Percentiles rank a stretch among this genome's conserved stretches.
These are phyloP conservation scores for Acipenser transmontanus DNA, from an alignment of 2,797 vertebrate genomes.

Conservation along the genomic window DNA sequence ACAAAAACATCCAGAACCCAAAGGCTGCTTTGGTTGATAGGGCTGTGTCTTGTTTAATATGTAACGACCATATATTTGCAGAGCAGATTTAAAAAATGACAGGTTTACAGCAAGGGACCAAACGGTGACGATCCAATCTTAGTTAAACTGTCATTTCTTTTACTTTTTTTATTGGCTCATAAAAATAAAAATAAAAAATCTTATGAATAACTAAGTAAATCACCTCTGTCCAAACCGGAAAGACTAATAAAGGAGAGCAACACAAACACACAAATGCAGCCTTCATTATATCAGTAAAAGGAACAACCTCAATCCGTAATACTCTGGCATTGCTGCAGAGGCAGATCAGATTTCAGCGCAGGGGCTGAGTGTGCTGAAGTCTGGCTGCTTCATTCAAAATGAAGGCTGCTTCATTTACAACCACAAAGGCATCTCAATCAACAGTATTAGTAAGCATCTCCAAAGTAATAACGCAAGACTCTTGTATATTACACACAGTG, in stretches of 20 bases:
- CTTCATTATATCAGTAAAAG: constrained; percentile 11
- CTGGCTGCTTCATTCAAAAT: no score
- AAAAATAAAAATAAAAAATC: background rate
- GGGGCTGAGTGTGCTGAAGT: background rate
- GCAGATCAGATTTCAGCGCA: background rate
- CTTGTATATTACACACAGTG: background rate
- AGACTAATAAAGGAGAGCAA: background rate
- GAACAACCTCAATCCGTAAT: constrained; percentile 6
- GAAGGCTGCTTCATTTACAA: background rate
- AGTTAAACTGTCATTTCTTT: background rate
- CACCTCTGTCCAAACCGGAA: background rate
- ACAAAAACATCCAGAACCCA: no score
- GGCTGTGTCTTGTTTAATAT: no score
- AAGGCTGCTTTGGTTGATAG: no score
- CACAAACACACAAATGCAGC: constrained; percentile 8
- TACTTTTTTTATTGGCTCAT: background rate
- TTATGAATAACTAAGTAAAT: no score
- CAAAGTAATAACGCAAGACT: constrained; percentile 3
- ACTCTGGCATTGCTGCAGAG: background rate
- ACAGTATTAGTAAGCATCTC: constrained; percentile 1
- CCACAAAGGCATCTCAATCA: background rate
- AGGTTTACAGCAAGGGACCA: no score
- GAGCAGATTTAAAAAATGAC: no score
- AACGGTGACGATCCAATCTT: background rate
- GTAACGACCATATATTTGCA: no score